Percentiles rank a stretch among this genome's conserved stretches.
Evolutionary conservation across 2,797 vertebrate genomes (phyloP).

Genomic region (Poecile montanus): DNA sequence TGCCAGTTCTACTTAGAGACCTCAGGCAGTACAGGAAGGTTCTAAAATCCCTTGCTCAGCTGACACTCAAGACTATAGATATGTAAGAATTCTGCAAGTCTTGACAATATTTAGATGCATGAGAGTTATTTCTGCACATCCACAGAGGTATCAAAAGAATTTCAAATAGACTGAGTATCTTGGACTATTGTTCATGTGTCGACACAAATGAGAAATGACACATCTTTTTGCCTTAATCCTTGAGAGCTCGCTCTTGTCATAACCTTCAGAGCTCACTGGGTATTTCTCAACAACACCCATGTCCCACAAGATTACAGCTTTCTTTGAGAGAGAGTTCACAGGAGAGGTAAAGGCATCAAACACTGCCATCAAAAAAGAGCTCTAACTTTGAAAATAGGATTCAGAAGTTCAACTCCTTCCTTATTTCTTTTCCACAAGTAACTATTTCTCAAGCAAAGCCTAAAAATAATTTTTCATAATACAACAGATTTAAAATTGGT

Average conservation of each 20-base stretch:
- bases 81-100: neutral
- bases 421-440: neutral
- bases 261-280: neutral
- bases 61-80: neutral
- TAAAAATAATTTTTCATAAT: neutral
- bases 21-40: neutral
- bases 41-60: neutral
- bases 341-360: neutral
- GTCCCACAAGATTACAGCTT: neutral
- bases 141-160: neutral
- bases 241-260: neutral
- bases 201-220: neutral
- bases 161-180: neutral
- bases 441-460: neutral
- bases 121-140: neutral
- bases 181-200: neutral
- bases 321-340: neutral
- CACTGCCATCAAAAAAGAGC: neutral
- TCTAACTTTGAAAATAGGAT: neutral
- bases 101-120: neutral
- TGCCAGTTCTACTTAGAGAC: neutral
- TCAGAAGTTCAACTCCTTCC: neutral
- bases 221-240: neutral
- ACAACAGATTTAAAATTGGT: neutral
- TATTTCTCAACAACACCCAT: neutral